Evolutionary conservation across 2,113 vertebrate genomes (phyloP).

Genomic region (Eclectus roratus): DNA sequence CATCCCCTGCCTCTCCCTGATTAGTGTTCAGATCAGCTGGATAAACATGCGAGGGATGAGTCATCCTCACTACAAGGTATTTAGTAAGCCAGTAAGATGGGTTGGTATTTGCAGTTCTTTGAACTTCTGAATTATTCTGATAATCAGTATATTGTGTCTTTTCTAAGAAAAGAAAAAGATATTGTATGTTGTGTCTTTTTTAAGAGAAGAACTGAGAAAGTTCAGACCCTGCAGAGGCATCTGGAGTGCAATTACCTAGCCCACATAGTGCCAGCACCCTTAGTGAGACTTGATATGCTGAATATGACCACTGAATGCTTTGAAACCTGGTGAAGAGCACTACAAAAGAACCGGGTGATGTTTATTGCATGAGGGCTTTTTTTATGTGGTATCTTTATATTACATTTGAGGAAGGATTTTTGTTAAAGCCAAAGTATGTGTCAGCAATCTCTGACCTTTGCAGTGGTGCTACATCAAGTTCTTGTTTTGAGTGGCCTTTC

Average conservation of each 20-base stretch:
- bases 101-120: conserved; percentile 2
- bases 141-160: not conserved
- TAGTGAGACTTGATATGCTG: not conserved
- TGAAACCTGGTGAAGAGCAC: not conserved
- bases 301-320: not conserved
- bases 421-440: not conserved
- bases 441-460: not conserved
- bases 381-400: not conserved
- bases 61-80: not conserved
- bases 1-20: not conserved
- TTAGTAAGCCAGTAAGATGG: not conserved
- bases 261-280: not conserved
- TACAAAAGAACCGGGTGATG: not conserved
- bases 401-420: not conserved
- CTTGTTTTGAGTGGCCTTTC: not conserved
- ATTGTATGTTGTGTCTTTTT: not conserved
- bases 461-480: not conserved
- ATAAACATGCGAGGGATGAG: not conserved
- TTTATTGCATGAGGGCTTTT: not conserved
- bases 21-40: not conserved
- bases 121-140: not conserved
- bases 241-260: not conserved
- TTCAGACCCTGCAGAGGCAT: not conserved
- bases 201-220: not conserved
- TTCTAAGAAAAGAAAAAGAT: not conserved